A percentile compares a stretch with the other conserved stretches of the same genome.
These are phyloP conservation scores for Blomia tropicalis DNA, from an alignment of 2,888 invertebrate genomes.

Conservation along the genomic window DNA sequence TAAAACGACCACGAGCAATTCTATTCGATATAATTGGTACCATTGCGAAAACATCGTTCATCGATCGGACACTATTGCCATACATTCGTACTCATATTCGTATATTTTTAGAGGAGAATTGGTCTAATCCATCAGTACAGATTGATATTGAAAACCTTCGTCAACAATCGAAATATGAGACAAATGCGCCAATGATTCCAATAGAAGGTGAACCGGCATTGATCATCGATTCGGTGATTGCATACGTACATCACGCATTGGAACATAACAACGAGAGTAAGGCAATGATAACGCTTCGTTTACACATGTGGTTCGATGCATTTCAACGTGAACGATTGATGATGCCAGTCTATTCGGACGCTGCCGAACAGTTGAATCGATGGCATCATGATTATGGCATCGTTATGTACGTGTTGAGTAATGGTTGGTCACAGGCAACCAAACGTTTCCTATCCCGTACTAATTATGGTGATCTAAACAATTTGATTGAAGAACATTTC, in stretches of 20 bases:
- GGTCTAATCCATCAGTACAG: not conserved
- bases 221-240: not conserved
- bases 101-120: constrained; percentile 16
- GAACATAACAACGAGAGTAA: not conserved
- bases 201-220: not conserved
- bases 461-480: constrained; percentile 18
- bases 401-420: constrained; percentile 19
- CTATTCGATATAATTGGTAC: constrained; percentile 22
- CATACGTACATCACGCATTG: not conserved
- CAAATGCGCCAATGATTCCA: not conserved
- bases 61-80: constrained; percentile 21
- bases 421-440: constrained; percentile 19
- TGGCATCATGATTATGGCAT: constrained; percentile 17
- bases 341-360: constrained; percentile 24
- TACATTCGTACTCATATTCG: constrained; percentile 12
- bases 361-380: constrained; percentile 15
- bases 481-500: constrained; percentile 16
- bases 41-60: constrained; percentile 16
- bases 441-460: constrained; percentile 14
- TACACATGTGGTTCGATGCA: constrained; percentile 24
- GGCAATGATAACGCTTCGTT: constrained; percentile 12
- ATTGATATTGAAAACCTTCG: constrained; percentile 10
- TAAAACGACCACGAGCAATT: constrained; percentile 17
- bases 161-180: not conserved
- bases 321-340: not conserved